These are phyloP conservation scores for Oxyscelio sp. DNA, from an alignment of 2,888 invertebrate species.

Conservation along the genomic window DNA sequence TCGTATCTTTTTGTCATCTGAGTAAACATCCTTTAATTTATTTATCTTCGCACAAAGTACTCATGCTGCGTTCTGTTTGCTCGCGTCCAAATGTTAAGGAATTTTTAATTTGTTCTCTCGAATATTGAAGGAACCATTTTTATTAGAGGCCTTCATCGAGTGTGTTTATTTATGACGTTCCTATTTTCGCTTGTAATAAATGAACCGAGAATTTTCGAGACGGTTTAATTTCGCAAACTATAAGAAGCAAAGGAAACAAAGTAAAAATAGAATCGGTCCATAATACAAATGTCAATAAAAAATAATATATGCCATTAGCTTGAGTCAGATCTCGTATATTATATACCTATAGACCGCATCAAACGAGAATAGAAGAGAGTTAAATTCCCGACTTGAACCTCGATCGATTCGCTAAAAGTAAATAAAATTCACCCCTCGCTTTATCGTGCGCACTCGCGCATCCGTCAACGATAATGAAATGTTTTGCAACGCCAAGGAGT, in stretches of 20 bases:
- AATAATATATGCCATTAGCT: conserved; percentile 66
- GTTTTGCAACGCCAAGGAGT: conserved; percentile 62
- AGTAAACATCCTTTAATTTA: conserved; percentile 16
- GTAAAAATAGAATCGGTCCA: conserved; percentile 6
- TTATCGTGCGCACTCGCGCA: conserved; percentile 67
- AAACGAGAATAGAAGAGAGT: conserved; percentile 67
- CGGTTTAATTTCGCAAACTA: neutral
- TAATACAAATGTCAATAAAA: conserved; percentile 47
- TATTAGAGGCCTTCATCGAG: neutral
- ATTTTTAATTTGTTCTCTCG: conserved; percentile 14
- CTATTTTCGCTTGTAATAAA: conserved; percentile 22
- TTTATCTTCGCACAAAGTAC: conserved; percentile 7
- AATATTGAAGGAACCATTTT: conserved; percentile 8
- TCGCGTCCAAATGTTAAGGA: no score
- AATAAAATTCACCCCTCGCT: conserved; percentile 84
- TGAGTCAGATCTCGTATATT: conserved; percentile 67
- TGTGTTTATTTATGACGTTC: conserved; percentile 16
- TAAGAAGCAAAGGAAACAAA: conserved; percentile 1
- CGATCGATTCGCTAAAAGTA: conserved; percentile 86
- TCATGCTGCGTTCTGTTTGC: neutral
- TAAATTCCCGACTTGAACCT: conserved; percentile 69
- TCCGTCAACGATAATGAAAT: conserved; percentile 73
- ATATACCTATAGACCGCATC: conserved; percentile 68
- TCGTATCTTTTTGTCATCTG: conserved; percentile 19
- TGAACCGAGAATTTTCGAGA: no score